Evolutionary conservation across 2,113 vertebrate species (phyloP).

Genomic region (Prinia subflava): DNA sequence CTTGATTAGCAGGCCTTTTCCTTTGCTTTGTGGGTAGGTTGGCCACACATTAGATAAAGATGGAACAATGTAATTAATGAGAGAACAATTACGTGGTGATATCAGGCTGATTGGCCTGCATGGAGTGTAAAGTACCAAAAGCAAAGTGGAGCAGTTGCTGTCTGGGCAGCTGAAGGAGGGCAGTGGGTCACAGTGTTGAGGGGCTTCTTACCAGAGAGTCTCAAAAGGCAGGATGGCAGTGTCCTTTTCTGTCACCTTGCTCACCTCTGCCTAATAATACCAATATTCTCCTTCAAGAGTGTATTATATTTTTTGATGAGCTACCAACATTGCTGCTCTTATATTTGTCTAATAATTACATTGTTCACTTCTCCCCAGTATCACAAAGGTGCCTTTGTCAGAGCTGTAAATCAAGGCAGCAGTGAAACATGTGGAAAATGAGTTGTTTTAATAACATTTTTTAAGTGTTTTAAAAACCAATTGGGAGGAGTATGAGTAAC

Average conservation of each 20-base stretch:
- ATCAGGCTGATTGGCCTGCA: accelerated
- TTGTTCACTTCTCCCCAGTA: neutral
- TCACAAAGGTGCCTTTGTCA: slow-evolving; percentile 9
- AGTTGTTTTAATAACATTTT: slow-evolving; percentile 7
- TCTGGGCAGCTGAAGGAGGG: neutral
- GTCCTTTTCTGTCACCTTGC: neutral
- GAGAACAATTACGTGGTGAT: slow-evolving; percentile 57
- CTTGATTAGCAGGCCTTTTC: slow-evolving; percentile 61
- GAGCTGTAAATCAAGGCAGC: slow-evolving; percentile 17
- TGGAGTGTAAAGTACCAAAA: neutral
- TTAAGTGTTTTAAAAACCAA: neutral
- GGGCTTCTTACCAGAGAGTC: neutral
- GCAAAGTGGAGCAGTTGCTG: neutral
- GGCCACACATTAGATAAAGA: slow-evolving; percentile 54
- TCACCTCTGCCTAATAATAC: slow-evolving; percentile 8
- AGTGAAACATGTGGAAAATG: neutral
- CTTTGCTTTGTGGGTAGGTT: slow-evolving; percentile 33
- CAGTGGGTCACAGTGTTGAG: neutral
- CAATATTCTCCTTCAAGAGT: neutral
- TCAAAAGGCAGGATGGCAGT: neutral
- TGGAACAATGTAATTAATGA: slow-evolving; percentile 60
- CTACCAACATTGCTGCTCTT: neutral
- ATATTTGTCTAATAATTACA: slow-evolving; percentile 18
- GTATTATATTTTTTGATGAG: neutral
- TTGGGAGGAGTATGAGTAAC: neutral